Percentiles rank a stretch among this genome's conserved stretches.
Evolutionary conservation across 2,888 invertebrate species (phyloP).

Genomic region (Acanthosoma haemorrhoidale): DNA sequence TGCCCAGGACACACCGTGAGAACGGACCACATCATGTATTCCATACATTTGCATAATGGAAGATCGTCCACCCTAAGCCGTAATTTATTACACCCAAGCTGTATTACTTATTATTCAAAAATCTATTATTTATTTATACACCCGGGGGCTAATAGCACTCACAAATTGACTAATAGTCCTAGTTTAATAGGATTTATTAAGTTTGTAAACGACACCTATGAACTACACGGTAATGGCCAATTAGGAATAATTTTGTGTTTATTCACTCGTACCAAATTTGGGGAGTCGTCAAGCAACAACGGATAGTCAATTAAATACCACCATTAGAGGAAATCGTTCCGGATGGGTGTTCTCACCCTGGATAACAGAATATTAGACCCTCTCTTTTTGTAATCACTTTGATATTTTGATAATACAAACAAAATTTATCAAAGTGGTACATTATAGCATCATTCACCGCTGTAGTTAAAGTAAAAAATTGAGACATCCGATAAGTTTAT

Average conservation of each 20-base stretch:
- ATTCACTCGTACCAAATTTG: neutral
- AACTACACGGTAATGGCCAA: neutral
- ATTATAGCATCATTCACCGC: no score
- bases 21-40: no score
- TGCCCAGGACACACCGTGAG: neutral
- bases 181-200: neutral
- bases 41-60: conserved; percentile 3
- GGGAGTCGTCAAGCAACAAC: no score
- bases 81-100: neutral
- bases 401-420: no score
- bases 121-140: no score
- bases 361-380: neutral
- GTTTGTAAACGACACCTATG: neutral
- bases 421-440: no score
- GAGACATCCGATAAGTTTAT: no score
- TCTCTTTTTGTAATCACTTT: no score
- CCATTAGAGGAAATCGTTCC: conserved; percentile 1
- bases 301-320: neutral
- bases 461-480: no score
- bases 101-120: neutral
- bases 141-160: no score
- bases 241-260: neutral
- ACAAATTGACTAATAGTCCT: neutral
- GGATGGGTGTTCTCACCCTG: neutral
- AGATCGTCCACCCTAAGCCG: neutral